These are phyloP conservation scores for Volucella bombylans DNA, from an alignment of 2,888 invertebrate species.

Conservation along the genomic window DNA sequence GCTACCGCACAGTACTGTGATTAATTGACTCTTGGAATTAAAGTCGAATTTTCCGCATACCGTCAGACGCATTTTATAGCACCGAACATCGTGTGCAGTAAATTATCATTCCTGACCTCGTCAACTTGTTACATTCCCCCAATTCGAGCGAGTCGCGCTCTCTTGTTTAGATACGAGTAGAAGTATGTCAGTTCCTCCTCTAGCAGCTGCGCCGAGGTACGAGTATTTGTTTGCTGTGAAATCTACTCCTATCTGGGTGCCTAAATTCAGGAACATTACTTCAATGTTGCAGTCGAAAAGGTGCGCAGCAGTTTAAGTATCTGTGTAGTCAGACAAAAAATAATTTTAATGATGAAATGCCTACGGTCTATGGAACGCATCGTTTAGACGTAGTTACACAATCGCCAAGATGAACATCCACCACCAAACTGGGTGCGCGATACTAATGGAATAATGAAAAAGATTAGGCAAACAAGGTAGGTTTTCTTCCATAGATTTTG, in stretches of 20 bases:
- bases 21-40: slow-evolving; percentile 62
- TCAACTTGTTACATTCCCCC: slow-evolving; percentile 52
- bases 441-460: slow-evolving; percentile 49
- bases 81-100: slow-evolving; percentile 14
- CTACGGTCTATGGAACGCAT: slow-evolving; percentile 24
- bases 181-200: slow-evolving; percentile 6
- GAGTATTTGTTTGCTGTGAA: neutral
- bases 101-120: slow-evolving; percentile 64
- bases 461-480: slow-evolving; percentile 40
- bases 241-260: neutral
- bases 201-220: neutral
- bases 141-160: slow-evolving; percentile 6
- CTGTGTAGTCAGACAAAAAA: slow-evolving; percentile 25
- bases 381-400: slow-evolving; percentile 36
- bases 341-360: slow-evolving; percentile 45
- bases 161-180: slow-evolving; percentile 45
- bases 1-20: slow-evolving; percentile 38
- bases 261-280: slow-evolving; percentile 7
- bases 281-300: slow-evolving; percentile 6
- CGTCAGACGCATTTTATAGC: slow-evolving; percentile 44
- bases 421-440: slow-evolving; percentile 52
- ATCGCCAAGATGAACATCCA: slow-evolving; percentile 26
- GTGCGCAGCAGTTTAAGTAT: neutral
- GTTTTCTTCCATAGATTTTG: slow-evolving; percentile 32
- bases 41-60: slow-evolving; percentile 70